phyloP scores from a whole-genome alignment of 2,888 invertebrate genomes.

The Tipula lateralis region DNA sequence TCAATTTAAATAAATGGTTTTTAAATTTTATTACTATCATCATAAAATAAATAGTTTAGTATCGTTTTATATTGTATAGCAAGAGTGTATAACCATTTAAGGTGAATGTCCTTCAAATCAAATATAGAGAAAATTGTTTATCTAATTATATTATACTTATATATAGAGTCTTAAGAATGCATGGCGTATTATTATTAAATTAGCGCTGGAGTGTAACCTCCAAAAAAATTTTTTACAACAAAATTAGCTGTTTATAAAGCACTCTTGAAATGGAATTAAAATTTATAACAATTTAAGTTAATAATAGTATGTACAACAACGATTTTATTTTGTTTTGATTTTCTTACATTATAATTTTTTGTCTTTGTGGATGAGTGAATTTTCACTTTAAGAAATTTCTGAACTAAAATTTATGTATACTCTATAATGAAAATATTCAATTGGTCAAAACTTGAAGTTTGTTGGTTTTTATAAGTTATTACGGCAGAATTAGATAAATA shows the following conservation, averaged over 20 bases:
- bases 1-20: not conserved
- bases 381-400: not conserved
- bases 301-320: not conserved
- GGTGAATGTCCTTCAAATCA: conserved; percentile 11
- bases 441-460: not conserved
- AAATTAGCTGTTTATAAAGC: not conserved
- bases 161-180: not conserved
- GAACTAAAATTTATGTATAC: not conserved
- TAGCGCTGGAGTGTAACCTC: conserved; percentile 19
- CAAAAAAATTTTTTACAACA: not conserved
- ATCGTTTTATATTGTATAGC: not conserved
- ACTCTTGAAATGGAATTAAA: not conserved
- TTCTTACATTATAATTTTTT: not conserved
- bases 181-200: not conserved
- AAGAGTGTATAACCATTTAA: not conserved
- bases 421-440: not conserved
- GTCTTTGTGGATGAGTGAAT: not conserved
- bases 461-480: not conserved
- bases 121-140: not conserved
- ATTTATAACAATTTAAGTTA: conserved; percentile 3
- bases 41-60: not conserved
- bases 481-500: not conserved
- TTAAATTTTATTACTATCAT: not conserved
- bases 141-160: not conserved
- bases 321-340: not conserved